Conservation (phyloP, 2,888 invertebrate genomes). For the Ormia ochracea region DNA sequence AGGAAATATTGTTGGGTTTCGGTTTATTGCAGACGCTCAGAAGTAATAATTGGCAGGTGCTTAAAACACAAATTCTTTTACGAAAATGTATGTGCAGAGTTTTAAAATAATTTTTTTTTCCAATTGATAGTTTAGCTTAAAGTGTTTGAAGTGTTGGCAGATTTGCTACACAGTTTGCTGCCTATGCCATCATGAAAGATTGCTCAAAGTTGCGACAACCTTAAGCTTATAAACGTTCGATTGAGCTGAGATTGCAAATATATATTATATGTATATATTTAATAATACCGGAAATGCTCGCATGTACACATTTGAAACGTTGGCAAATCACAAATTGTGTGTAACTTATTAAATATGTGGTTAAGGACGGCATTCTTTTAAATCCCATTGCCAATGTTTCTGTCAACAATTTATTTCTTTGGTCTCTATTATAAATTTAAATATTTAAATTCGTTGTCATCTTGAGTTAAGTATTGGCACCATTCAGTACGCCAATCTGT, state of each 20-base stretch:
- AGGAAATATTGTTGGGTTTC: constrained; percentile 48
- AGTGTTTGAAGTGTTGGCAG: no score
- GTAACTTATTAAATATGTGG: not conserved
- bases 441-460: constrained; percentile 57
- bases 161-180: no score
- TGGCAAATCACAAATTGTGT: not conserved
- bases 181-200: no score
- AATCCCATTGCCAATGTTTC: not conserved
- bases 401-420: constrained; percentile 27
- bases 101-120: not conserved
- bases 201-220: no score
- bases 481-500: constrained; percentile 16
- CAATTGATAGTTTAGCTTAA: no score
- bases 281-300: no score
- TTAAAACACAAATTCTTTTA: not conserved
- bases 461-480: constrained; percentile 48
- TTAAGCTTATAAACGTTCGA: no score
- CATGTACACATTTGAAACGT: no score
- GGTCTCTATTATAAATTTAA: constrained; percentile 40
- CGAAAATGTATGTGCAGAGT: not conserved
- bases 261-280: no score
- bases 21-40: constrained; percentile 34
- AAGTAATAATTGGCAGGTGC: not conserved
- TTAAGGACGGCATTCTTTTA: constrained; percentile 8
- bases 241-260: no score